Evolutionary conservation across 2,888 invertebrate genomes (phyloP).

Genomic region (Anaspis maculata): DNA sequence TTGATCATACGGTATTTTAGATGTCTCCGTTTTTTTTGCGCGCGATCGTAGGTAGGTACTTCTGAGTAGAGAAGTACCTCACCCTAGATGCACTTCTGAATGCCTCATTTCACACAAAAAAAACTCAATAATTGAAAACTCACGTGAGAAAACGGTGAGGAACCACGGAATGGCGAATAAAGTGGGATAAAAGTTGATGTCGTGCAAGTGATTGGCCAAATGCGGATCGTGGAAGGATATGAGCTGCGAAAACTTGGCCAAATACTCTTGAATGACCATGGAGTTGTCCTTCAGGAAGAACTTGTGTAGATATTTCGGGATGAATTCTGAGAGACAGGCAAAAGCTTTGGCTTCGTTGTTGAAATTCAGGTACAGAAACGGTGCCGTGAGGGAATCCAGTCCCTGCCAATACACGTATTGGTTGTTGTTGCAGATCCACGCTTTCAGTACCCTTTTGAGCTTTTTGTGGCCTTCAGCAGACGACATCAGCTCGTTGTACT

Average conservation of each 20-base stretch:
- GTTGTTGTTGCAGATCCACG: constrained; percentile 90
- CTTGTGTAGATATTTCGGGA: constrained; percentile 92
- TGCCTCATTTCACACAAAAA: too few relatives aligned
- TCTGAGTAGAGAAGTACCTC: too few relatives aligned
- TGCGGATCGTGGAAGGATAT: constrained; percentile 93
- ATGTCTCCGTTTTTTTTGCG: too few relatives aligned
- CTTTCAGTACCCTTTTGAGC: constrained; percentile 87
- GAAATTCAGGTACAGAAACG: constrained; percentile 93
- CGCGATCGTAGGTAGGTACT: too few relatives aligned
- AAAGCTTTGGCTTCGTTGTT: constrained; percentile 95
- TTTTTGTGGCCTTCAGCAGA: constrained; percentile 89
- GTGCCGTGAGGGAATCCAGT: constrained; percentile 93
- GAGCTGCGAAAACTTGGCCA: constrained; percentile 93
- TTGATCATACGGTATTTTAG: too few relatives aligned
- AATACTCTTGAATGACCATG: constrained; percentile 91
- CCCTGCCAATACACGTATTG: constrained; percentile 99
- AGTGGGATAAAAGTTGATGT: constrained; percentile 93
- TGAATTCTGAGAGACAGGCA: constrained; percentile 89
- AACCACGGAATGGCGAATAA: constrained; percentile 99
- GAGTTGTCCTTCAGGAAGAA: constrained; percentile 98
- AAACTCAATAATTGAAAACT: constrained; percentile 3
- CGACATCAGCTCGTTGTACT: constrained; percentile 93
- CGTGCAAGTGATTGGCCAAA: constrained; percentile 81
- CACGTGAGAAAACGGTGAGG: constrained; percentile 96
- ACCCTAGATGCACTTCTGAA: too few relatives aligned